These are phyloP conservation scores for Ennomos fuscantarius DNA, from an alignment of 2,888 invertebrate species.

Conservation along the genomic window DNA sequence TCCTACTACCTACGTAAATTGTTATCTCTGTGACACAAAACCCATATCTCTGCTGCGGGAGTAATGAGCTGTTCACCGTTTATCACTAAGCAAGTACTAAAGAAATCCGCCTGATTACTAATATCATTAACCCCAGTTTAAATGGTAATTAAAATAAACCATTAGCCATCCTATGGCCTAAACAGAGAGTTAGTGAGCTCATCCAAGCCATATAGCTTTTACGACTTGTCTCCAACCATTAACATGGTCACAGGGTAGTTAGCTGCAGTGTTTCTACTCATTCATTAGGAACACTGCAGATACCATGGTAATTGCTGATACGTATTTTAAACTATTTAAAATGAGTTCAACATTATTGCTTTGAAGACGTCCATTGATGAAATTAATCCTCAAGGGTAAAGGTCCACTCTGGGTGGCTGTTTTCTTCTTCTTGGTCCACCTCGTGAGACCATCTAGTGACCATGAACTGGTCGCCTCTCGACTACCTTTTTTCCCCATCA, in stretches of 20 bases:
- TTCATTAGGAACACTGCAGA: conserved; percentile 5
- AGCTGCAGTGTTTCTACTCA: too few relatives aligned
- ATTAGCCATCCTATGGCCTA: conserved; percentile 9
- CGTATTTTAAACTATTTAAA: too few relatives aligned
- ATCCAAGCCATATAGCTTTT: conserved; percentile 9
- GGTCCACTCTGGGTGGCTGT: too few relatives aligned
- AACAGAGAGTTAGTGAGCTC: conserved; percentile 11
- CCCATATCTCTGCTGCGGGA: neutral
- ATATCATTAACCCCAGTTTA: conserved; percentile 9
- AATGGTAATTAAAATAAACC: conserved; percentile 14
- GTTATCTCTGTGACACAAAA: neutral
- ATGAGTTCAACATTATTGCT: too few relatives aligned
- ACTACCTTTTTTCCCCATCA: too few relatives aligned
- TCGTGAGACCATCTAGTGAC: too few relatives aligned
- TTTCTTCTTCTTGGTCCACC: too few relatives aligned
- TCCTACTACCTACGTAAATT: too few relatives aligned
- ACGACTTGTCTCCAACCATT: conserved; percentile 15
- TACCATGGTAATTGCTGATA: too few relatives aligned
- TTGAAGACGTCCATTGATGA: too few relatives aligned
- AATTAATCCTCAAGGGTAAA: too few relatives aligned
- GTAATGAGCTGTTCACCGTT: neutral
- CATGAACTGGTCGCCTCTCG: too few relatives aligned
- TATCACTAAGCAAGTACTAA: neutral
- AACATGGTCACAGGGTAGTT: conserved; percentile 8
- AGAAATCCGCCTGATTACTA: conserved; percentile 8